Conservation (phyloP, 2,113 vertebrate species). For the Candoia aspera region DNA sequence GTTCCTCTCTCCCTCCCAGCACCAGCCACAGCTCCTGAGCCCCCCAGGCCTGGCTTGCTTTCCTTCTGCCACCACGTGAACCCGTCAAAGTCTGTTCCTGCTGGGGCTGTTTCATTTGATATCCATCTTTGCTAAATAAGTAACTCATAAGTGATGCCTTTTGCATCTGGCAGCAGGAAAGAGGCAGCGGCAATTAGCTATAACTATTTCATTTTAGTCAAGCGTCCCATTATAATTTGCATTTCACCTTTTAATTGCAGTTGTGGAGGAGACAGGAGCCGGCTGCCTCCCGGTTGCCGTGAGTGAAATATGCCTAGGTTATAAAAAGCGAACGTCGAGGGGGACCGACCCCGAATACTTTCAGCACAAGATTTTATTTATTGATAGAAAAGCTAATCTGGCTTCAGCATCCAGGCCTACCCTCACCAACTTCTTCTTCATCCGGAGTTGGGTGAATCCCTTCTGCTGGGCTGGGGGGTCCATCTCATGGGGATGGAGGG, state of each 20-base stretch:
- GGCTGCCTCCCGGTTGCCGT: slow-evolving; percentile 45
- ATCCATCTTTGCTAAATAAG: not conserved
- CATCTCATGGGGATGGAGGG: not conserved
- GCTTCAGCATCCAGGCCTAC: slow-evolving; percentile 17
- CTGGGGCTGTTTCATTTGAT: not conserved
- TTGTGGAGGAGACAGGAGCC: not conserved
- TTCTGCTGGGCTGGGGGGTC: not conserved
- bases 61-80: not conserved
- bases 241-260: slow-evolving; percentile 32
- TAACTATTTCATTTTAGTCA: slow-evolving; percentile 65
- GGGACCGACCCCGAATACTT: slow-evolving; percentile 63
- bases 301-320: slow-evolving; percentile 63
- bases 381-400: slow-evolving; percentile 61
- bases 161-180: slow-evolving; percentile 25
- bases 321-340: slow-evolving; percentile 62
- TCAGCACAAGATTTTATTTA: slow-evolving; percentile 66
- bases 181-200: slow-evolving; percentile 39
- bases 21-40: not conserved
- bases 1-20: not conserved
- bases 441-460: too few species aligned
- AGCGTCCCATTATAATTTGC: slow-evolving; percentile 65
- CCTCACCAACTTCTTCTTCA: too few species aligned
- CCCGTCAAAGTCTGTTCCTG: fast-evolving
- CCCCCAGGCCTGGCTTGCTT: not conserved
- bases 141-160: not conserved